These are phyloP conservation scores for Grapholita molesta DNA, from an alignment of 1,140 invertebrate species.

Conservation along the genomic window DNA sequence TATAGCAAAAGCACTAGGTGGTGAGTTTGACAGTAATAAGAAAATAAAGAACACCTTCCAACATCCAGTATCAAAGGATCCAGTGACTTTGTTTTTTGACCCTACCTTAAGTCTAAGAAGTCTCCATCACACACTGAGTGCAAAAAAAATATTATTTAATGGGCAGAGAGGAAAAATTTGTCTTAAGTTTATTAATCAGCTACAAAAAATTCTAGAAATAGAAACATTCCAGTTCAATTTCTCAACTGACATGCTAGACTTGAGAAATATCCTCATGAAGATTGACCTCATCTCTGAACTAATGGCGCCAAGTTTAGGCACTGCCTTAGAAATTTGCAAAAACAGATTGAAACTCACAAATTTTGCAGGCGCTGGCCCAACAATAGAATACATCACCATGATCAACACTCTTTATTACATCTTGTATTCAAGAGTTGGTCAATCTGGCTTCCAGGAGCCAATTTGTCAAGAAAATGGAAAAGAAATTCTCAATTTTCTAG, in stretches of 20 bases:
- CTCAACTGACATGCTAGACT: background rate
- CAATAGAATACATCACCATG: background rate
- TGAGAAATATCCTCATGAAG: background rate
- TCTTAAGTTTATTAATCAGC: background rate
- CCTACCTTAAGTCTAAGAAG: background rate
- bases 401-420: background rate
- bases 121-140: background rate
- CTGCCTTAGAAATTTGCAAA: background rate
- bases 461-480: background rate
- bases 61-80: background rate
- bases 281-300: background rate
- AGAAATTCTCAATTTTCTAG: background rate
- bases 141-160: background rate
- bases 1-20: background rate
- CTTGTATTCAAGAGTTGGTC: background rate
- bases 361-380: background rate
- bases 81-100: background rate
- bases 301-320: background rate
- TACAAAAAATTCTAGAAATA: background rate
- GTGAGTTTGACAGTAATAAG: background rate
- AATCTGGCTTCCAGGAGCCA: background rate
- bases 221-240: background rate
- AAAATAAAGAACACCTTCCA: background rate
- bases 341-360: background rate
- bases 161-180: background rate